Evolutionary conservation across 2,797 vertebrate species (phyloP), one percentile per base, ranked within the genome.

Genomic region (Smutsia gigantea): DNA sequence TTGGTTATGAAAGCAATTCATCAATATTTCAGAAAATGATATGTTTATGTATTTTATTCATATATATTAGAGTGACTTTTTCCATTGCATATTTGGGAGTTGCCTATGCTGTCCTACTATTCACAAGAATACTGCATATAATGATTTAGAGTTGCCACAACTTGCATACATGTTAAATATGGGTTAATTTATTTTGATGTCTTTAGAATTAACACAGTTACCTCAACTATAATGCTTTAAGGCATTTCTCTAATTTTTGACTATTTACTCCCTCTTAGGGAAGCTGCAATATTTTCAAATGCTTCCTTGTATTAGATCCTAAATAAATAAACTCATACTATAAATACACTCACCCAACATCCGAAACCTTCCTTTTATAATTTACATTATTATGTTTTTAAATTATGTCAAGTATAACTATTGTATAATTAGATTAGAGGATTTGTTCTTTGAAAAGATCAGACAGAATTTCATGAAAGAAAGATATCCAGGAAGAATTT

Each of bases 401-500:
- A 93, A 87, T 92, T 66, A 55, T 42, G 34, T 46, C 92, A 64
- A 63, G 2, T 53, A 82, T 63, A 81, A 85, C 46, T 77, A 57
- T 21, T 74, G 0, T 85, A 7, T 74, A 34, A 85, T 66, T 88
- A 85, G 19, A 82, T 64, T 39, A 87, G 31, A 71, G 53, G 4
- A 17, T 64, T 75, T 69, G 23, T 39, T 57, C 81, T 92, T 93
- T 95, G 57, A 95, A 46, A 91, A 61, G 23, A 55, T 87, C 29
- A 93, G 86, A 49, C 42, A 75, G 25, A 86, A 61, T 90, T 95
- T 78, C 51, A 71, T 34, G 17, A 19, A 78, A 21, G 19, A 93
- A 68, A 68, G 64, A 93, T 66, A 46, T 90, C 68, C 53, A 86
- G 42, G 10, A 88, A 82, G 31, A 79, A 84, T 21, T 34, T 87